Percentiles rank a stretch among this genome's conserved stretches.
These are phyloP conservation scores for Huso huso DNA, from an alignment of 2,797 vertebrate genomes.

Conservation along the genomic window DNA sequence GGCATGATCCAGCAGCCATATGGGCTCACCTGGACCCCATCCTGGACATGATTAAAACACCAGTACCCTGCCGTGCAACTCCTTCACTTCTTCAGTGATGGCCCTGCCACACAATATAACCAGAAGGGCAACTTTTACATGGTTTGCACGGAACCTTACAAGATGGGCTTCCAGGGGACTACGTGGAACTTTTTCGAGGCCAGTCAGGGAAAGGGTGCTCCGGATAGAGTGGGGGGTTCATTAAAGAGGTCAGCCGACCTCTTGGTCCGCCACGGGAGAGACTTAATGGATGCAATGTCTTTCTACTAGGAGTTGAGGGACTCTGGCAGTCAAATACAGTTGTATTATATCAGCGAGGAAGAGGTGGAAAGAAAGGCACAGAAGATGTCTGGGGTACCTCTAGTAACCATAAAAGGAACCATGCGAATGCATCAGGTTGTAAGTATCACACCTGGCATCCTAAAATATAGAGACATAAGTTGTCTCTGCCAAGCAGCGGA, in stretches of 20 bases:
- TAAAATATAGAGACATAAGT: constrained; percentile 15
- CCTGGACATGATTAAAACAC: constrained; percentile 6
- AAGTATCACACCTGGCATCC: constrained; percentile 10
- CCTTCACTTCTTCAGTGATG: constrained; percentile 16
- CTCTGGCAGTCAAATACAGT: constrained; percentile 4
- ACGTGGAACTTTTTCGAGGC: constrained; percentile 19
- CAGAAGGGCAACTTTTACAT: constrained; percentile 16
- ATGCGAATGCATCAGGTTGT: constrained; percentile 15
- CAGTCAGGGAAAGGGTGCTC: constrained; percentile 18
- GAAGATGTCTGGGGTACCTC: constrained; percentile 7
- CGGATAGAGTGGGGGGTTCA: constrained; percentile 9
- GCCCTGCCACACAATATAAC: constrained; percentile 17
- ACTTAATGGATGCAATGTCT: constrained; percentile 13
- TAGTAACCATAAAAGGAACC: constrained; percentile 13
- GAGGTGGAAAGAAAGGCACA: constrained; percentile 3
- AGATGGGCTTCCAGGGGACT: constrained; percentile 2
- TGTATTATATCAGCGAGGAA: constrained; percentile 11
- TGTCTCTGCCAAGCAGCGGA: constrained; percentile 15
- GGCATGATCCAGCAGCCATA: constrained; percentile 15
- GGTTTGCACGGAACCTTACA: constrained; percentile 2
- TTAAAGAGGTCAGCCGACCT: constrained; percentile 13
- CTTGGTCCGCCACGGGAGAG: constrained; percentile 13
- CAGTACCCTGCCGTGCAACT: neutral
- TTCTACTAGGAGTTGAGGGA: constrained; percentile 12
- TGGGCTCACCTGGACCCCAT: constrained; percentile 18